Evolutionary conservation across 2,888 invertebrate genomes (phyloP), one percentile per base, ranked within the genome.

Genomic region (Patella ulyssiponensis): DNA sequence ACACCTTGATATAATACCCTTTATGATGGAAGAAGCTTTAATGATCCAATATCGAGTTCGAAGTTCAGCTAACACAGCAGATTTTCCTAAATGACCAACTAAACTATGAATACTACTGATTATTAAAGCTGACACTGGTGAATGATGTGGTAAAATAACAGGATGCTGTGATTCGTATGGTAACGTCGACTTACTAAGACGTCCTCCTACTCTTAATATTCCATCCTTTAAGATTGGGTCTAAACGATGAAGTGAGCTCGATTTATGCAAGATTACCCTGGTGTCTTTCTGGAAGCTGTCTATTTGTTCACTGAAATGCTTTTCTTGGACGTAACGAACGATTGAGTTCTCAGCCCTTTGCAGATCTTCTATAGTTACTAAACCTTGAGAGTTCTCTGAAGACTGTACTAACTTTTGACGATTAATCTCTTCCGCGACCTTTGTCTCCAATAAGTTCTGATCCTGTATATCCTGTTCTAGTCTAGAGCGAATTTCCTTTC

Each of bases 41-140:
- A 72, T 44, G 44, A 51, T 74, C 79, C 77, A 79, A 53, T 51
- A 79, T 17, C 53, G 20, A 58, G 72, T 44, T 51, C 77, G 27
- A 3, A 69, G 64, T 69, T 69, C 44, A 69, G 23, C 44, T 3
- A 75, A 17, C 51, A 69, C 53, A 12, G 52, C 69, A 20, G 53
- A 52, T 44, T 33, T 69, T 27, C 74, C 74, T 52, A 74, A n/a
- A 17, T 75, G 33, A 33, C 23, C 70, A 17, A 70, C 70, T 70
- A 44, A 70, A 33, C 44, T 33, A 69, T 77, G 77, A 74, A 17
- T n/a, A n/a, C 70, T n/a, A 23, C 44, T 15, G 11, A 77, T n/a
- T 20, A 77, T 64, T 23, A 77, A 51, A 20, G 33, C 1, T 53
- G 77, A 58, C 52, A 77, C 73, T 5, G 3, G 70, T 14, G 73